Base-by-base conservation (phyloP, 2,797 vertebrate genomes). In the Galaxias olidus region DNA sequence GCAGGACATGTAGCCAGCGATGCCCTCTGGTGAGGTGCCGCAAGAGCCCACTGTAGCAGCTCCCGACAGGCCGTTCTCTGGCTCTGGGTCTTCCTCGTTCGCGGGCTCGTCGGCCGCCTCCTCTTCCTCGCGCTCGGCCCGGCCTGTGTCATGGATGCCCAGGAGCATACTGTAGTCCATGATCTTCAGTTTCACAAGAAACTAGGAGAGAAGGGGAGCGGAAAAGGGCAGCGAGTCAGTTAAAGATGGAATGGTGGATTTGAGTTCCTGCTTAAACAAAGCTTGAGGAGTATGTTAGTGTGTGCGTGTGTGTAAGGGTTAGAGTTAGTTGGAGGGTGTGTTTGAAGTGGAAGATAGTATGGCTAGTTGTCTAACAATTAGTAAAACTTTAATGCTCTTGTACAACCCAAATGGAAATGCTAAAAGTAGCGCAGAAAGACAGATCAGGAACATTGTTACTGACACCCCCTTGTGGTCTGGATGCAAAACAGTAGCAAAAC, bases 151-250 rank as follows among this genome's bases (percentile, higher is more conserved):
- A 10, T 98, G 94, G 85, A 98, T 96, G 7, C 96, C 96, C 40
- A 97, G 85, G 52, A 97, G 88, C 42, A 98, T 89, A 80, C 96
- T 97, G 90, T 97, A 98, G 87, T 95, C 96, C 95, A 98, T 97
- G 82, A 98, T 96, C 92, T 96, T 98, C 85, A 97, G 87, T 80
- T 93, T 94, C 66, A 95, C 95, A 72, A 98, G 86, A 69, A 97
- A 98, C 95, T 97, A 50, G 65, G 13, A 1, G 12, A n/a, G 10
- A 49, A 42, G 54, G 54, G 18, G 30, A 12, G 1, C 30, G 20
- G 14, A 59, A n/a, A 47, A 6, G 65, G 1, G 52, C 47, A 44
- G 9, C 17, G 30, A 61, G 15, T 19, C n/a, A 42, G 47, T 14
- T 10, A 9, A 48, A 49, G 2, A n/a, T 17, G 9, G 18, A 10